Percentiles rank a stretch among this genome's conserved stretches.
Conservation (phyloP, 2,888 invertebrate genomes). For the Leucophora obtusa region DNA sequence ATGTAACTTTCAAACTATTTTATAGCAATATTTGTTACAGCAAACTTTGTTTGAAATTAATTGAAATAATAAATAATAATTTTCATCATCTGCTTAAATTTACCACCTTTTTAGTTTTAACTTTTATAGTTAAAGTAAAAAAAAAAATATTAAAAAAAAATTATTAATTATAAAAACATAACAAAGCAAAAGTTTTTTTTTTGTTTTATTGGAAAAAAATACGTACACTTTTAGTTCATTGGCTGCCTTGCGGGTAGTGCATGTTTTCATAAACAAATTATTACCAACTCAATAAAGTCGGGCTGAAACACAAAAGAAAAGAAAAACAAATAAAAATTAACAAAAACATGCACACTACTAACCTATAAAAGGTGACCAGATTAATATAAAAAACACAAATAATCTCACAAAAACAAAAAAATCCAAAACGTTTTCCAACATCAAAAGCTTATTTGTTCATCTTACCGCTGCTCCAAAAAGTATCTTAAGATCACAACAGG, state of each 20-base stretch:
- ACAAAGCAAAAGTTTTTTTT: constrained; percentile 3
- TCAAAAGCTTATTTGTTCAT: too few species aligned
- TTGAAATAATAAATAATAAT: not conserved
- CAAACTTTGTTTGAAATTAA: not conserved
- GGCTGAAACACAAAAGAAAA: constrained; percentile 2
- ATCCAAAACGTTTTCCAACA: too few species aligned
- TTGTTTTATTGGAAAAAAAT: not conserved
- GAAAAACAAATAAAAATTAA: not conserved
- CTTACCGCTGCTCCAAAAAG: too few species aligned
- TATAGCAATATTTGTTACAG: not conserved
- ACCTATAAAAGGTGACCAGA: constrained; percentile 19
- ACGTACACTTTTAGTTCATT: constrained; percentile 1
- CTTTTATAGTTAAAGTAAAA: not conserved
- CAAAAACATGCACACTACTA: not conserved
- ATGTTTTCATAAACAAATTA: constrained; percentile 53
- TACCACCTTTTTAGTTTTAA: too few species aligned
- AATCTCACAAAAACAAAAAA: too few species aligned
- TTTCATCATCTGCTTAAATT: not conserved
- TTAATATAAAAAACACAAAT: too few species aligned
- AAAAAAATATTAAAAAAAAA: too few species aligned
- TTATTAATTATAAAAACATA: not conserved
- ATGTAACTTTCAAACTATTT: not conserved
- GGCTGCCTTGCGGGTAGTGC: constrained; percentile 15
- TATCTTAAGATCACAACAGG: too few species aligned
- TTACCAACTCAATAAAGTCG: constrained; percentile 54